These are phyloP conservation scores for Brachyhypopomus occidentalis DNA, from an alignment of 2,113 vertebrate species.

Conservation along the genomic window DNA sequence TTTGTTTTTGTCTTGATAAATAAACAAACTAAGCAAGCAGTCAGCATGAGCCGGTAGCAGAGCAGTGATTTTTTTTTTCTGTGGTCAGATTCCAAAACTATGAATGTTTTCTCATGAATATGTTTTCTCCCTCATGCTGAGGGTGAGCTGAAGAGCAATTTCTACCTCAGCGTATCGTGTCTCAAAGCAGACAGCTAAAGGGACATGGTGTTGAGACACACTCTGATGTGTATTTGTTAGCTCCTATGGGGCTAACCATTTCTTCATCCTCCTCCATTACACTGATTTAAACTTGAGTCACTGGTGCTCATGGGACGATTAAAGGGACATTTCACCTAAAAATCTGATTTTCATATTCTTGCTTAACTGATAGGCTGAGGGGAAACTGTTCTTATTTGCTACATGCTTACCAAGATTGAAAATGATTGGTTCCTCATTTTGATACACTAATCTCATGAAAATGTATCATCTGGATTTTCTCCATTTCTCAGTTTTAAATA, in stretches of 20 bases:
- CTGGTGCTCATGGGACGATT: background rate
- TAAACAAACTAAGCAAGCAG: too few relatives aligned
- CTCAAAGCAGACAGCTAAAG: too few relatives aligned
- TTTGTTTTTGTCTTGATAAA: too few relatives aligned
- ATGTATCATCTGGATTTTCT: background rate
- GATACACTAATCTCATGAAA: conserved; percentile 6
- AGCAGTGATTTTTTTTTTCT: too few relatives aligned
- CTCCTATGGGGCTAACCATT: background rate
- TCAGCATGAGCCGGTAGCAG: too few relatives aligned
- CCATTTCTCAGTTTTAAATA: background rate
- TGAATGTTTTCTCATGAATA: too few relatives aligned
- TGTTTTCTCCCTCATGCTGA: too few relatives aligned
- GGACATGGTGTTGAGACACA: too few relatives aligned
- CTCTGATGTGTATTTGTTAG: too few relatives aligned
- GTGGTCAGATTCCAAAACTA: too few relatives aligned
- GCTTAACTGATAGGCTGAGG: background rate
- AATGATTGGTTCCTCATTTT: conserved; percentile 26
- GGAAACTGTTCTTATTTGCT: background rate
- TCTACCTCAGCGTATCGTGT: too few relatives aligned
- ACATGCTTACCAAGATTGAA: conserved; percentile 9
- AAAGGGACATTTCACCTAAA: conserved; percentile 3
- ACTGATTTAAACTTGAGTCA: background rate
- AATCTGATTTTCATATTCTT: conserved; percentile 2
- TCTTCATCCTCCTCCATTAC: background rate
- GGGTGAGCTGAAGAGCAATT: too few relatives aligned